Evolutionary conservation across 2,888 invertebrate species (phyloP).

Genomic region (Agonum fuliginosum): DNA sequence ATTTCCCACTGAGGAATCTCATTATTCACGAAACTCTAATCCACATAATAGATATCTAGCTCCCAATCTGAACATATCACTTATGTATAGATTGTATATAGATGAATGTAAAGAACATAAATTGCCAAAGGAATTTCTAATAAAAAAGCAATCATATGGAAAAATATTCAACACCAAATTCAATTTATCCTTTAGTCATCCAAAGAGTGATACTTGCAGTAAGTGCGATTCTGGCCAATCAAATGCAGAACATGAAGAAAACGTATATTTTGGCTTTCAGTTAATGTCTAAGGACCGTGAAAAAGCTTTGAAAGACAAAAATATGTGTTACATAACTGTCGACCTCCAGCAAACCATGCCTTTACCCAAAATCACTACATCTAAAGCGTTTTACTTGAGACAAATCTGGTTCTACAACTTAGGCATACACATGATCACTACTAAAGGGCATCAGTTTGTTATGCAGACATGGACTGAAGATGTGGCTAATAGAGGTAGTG

Average conservation of each 20-base stretch:
- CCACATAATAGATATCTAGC: too few species aligned
- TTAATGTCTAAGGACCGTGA: conserved; percentile 42
- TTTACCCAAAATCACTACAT: conserved; percentile 62
- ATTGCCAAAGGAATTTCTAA: too few species aligned
- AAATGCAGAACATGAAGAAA: conserved; percentile 26
- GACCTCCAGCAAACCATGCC: conserved; percentile 64
- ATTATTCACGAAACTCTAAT: too few species aligned
- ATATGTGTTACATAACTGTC: conserved; percentile 60
- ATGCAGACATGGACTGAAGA: conserved; percentile 61
- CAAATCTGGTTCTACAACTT: conserved; percentile 64
- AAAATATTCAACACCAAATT: too few species aligned
- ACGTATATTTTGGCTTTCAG: conserved; percentile 21
- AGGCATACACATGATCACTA: conserved; percentile 58
- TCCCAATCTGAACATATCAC: too few species aligned
- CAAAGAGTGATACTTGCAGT: too few species aligned
- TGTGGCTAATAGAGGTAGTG: conserved; percentile 59
- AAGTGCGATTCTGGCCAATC: too few species aligned
- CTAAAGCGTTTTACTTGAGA: conserved; percentile 62
- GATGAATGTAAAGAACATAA: too few species aligned
- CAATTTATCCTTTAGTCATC: too few species aligned
- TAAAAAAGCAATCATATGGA: too few species aligned
- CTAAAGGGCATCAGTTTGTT: conserved; percentile 49
- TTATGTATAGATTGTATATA: too few species aligned
- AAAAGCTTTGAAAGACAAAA: conserved; percentile 21
- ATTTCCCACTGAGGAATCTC: too few species aligned